Evolutionary conservation across 2,797 vertebrate genomes (phyloP).

Genomic region (Aratinga solstitialis): DNA sequence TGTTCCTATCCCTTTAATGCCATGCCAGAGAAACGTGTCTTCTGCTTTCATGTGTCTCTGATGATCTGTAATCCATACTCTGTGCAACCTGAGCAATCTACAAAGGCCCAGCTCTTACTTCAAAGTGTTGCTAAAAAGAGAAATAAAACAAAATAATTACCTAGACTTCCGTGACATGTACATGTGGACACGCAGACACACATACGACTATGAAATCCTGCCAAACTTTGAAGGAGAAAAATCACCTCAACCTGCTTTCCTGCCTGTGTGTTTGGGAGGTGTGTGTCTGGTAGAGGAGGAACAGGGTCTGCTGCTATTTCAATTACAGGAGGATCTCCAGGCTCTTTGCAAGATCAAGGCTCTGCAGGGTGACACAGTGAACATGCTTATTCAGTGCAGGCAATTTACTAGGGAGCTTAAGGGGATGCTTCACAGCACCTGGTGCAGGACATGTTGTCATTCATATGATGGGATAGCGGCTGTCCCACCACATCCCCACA

Average conservation of each 20-base stretch:
- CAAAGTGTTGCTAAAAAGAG: slow-evolving; percentile 60
- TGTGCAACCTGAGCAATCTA: slow-evolving; percentile 60
- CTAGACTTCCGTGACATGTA: not conserved
- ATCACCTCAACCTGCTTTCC: not conserved
- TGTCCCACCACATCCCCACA: not conserved
- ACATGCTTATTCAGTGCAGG: not conserved
- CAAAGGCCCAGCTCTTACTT: slow-evolving; percentile 59
- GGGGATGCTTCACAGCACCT: not conserved
- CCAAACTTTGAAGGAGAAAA: not conserved
- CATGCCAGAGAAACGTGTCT: slow-evolving; percentile 46
- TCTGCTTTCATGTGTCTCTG: slow-evolving; percentile 57
- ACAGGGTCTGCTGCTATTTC: not conserved
- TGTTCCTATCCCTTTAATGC: slow-evolving; percentile 56
- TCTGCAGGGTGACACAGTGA: not conserved
- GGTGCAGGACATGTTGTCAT: not conserved
- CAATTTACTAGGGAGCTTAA: not conserved
- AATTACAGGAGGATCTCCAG: not conserved
- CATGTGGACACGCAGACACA: not conserved
- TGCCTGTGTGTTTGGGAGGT: not conserved
- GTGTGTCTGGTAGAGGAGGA: not conserved
- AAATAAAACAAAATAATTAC: slow-evolving; percentile 60
- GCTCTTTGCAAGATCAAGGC: not conserved
- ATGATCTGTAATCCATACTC: slow-evolving; percentile 58
- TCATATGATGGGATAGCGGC: not conserved
- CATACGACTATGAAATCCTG: not conserved